Evolutionary conservation across 2,888 invertebrate genomes (phyloP), one percentile per base, ranked within the genome.

Genomic region (Acrocyrtus sp.): DNA sequence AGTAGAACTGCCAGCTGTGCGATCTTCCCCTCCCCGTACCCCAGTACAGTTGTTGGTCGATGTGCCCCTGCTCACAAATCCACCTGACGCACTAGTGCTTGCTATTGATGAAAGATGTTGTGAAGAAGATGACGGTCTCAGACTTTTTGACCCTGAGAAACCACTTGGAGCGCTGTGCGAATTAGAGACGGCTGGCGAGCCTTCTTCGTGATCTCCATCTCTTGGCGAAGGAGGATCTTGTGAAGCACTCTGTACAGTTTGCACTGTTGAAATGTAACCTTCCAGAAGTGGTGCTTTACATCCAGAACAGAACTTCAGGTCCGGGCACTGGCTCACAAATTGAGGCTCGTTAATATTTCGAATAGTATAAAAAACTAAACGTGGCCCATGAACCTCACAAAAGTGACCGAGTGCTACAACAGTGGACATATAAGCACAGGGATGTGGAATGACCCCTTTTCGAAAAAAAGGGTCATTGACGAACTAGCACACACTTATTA

Each of bases 381-480:
- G 80, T 74, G 81, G 81, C 63, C 81, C 81, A 68, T 81, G 81
- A 61, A 81, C 80, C 75, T 81, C 79, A 74, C 81, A 81, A 76
- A 81, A 81, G 63, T 81, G 81, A 76, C 81, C 81, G 77, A 81
- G 78, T 43, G 78, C 78, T 74, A 79, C 81, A 57, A 81, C 81
- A 65, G 81, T 79, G 74, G 79, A 80, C 81, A 81, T 81, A 74
- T 75, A 81, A 76, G 72, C 65, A 50, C 45, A 62, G 60, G 63
- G 53, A 21, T 53, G 24, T 63, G 70, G 58, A 70, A 63, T 70
- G 70, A 63, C 70, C 70, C 70, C 45, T 57, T 69, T 69, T 47
- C 12, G n/a, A n/a, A 61, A 41, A 45, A 70, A 68, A 65, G 70
- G 68, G 62, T 53, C 56, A 51, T 57, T 63, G 50, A 68, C 75